These are phyloP conservation scores for Cerastis rubricosa DNA, from an alignment of 2,888 invertebrate species.

Conservation along the genomic window DNA sequence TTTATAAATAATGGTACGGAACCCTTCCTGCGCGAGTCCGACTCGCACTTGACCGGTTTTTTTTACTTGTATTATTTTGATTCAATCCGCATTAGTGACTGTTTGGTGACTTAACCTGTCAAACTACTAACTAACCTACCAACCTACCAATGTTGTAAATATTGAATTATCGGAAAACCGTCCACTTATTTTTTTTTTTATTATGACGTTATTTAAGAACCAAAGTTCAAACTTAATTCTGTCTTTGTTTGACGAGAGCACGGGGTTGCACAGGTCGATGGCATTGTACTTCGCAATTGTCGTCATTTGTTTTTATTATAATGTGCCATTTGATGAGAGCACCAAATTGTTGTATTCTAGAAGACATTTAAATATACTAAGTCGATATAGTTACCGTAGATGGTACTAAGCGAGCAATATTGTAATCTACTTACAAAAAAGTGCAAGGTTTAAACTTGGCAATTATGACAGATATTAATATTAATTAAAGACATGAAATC, in stretches of 20 bases:
- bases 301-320: constrained; percentile 8
- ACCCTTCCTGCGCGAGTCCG: too few species aligned
- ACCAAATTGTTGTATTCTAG: neutral
- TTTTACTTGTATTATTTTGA: neutral
- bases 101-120: neutral
- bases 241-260: constrained; percentile 17
- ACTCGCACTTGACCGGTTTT: too few species aligned
- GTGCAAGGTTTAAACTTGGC: neutral
- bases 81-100: neutral
- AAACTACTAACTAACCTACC: neutral
- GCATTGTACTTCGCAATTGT: neutral
- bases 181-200: constrained; percentile 3
- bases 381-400: neutral
- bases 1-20: too few species aligned
- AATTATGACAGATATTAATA: too few species aligned
- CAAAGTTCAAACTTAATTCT: constrained; percentile 4
- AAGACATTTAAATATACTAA: neutral
- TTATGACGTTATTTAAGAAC: neutral
- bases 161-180: neutral
- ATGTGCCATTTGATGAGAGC: neutral
- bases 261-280: neutral
- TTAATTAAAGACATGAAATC: too few species aligned
- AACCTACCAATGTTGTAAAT: too few species aligned
- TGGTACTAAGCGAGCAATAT: neutral
- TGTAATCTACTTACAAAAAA: neutral